Evolutionary conservation across 2,797 vertebrate genomes (phyloP).

Genomic region (Macropus fuliginosus): DNA sequence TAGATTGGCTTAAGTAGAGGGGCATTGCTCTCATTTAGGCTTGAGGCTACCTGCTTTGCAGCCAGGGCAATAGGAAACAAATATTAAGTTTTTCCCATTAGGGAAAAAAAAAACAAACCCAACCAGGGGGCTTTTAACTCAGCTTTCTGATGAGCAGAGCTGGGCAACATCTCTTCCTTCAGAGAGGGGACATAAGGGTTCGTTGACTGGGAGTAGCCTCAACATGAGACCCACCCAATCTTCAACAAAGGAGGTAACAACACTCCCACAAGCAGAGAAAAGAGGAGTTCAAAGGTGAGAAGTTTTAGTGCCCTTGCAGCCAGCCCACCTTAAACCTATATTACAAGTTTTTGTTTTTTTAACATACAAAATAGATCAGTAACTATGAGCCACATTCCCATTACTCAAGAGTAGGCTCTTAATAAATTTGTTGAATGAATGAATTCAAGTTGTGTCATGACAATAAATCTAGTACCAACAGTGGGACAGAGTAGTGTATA

Average conservation of each 20-base stretch:
- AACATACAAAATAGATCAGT: conserved; percentile 92
- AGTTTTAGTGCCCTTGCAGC: conserved; percentile 74
- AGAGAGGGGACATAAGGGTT: conserved; percentile 45
- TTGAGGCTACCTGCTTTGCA: conserved; percentile 54
- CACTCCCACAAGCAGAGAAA: conserved; percentile 70
- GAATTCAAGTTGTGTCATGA: conserved; percentile 72
- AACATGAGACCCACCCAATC: conserved; percentile 71
- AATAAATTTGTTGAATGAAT: conserved; percentile 73
- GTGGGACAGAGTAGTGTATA: conserved; percentile 83
- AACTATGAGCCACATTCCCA: conserved; percentile 85
- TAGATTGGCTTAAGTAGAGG: conserved; percentile 7
- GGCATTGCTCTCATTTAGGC: conserved; percentile 64
- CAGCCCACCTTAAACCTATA: conserved; percentile 84
- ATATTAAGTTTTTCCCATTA: conserved; percentile 41
- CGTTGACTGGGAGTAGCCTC: conserved; percentile 69
- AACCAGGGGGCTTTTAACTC: conserved; percentile 69
- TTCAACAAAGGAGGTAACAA: conserved; percentile 61
- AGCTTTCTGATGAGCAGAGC: conserved; percentile 62
- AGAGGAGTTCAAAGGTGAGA: conserved; percentile 73
- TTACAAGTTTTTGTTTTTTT: conserved; percentile 87
- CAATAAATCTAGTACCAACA: conserved; percentile 86
- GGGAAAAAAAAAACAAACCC: conserved; percentile 70
- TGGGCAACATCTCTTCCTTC: conserved; percentile 67
- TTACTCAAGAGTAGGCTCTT: conserved; percentile 85
- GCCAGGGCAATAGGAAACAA: conserved; percentile 64